These are phyloP conservation scores for Crossaster papposus DNA, from an alignment of 53 echinoderm and acorn worm species.

Conservation along the genomic window DNA sequence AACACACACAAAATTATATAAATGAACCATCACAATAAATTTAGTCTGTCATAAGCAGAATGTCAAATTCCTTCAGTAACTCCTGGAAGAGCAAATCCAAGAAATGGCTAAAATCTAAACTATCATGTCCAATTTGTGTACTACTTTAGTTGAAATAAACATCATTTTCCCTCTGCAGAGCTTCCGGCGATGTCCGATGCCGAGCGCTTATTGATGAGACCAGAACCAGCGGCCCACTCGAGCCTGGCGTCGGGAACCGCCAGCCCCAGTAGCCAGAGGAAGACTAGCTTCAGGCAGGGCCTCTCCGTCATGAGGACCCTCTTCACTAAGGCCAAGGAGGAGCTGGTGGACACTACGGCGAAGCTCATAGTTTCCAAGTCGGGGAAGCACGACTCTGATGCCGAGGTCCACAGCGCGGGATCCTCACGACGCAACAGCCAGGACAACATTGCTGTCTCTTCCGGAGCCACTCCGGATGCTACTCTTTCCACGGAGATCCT, in stretches of 20 bases:
- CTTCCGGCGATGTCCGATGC: not conserved
- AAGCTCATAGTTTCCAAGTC: constrained; percentile 62
- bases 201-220: constrained; percentile 5
- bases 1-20: too few relatives aligned
- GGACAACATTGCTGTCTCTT: not conserved
- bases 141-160: too few relatives aligned
- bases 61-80: too few relatives aligned
- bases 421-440: constrained; percentile 45
- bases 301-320: constrained; percentile 67
- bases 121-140: too few relatives aligned
- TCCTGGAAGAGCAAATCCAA: too few relatives aligned
- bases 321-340: constrained; percentile 86
- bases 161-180: not conserved
- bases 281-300: constrained; percentile 51
- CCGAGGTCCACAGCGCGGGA: constrained; percentile 47
- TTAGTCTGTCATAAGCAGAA: too few relatives aligned
- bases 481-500: constrained; percentile 42
- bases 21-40: too few relatives aligned
- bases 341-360: constrained; percentile 67
- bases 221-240: not conserved
- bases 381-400: constrained; percentile 17
- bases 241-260: not conserved
- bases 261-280: constrained; percentile 28
- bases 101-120: too few relatives aligned
- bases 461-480: constrained; percentile 50